Conservation (phyloP, 2,888 invertebrate species). For the Amblyteles armatorius region DNA sequence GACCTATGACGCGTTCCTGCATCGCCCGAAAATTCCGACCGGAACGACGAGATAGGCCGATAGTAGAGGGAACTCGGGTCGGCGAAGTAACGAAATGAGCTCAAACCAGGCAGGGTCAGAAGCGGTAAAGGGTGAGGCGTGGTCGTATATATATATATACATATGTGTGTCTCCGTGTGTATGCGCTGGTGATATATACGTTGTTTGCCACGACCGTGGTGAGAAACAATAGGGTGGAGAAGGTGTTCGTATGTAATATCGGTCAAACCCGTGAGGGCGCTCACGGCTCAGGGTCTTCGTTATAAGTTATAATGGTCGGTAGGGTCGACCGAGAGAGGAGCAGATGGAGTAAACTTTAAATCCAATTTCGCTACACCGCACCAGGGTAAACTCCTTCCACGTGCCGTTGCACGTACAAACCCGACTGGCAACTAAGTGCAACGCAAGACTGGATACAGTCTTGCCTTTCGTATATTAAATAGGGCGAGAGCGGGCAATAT, state of each 20-base stretch:
- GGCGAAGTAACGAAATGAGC: slow-evolving; percentile 3
- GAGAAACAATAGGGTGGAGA: slow-evolving; percentile 17
- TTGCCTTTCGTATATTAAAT: slow-evolving; percentile 1
- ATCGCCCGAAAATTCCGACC: neutral
- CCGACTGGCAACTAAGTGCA: slow-evolving; percentile 26
- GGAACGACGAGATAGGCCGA: neutral
- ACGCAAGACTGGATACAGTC: neutral
- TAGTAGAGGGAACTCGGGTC: neutral
- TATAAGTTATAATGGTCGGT: slow-evolving; percentile 55
- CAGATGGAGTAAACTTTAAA: slow-evolving; percentile 68
- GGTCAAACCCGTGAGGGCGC: slow-evolving; percentile 42
- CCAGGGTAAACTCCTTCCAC: slow-evolving; percentile 52
- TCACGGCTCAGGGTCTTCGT: slow-evolving; percentile 46
- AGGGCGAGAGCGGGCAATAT: too few species aligned
- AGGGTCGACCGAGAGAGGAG: slow-evolving; percentile 35
- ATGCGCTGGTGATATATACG: neutral
- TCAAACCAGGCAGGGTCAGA: neutral
- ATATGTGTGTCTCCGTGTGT: neutral
- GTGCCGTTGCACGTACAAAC: slow-evolving; percentile 24
- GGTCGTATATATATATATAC: neutral
- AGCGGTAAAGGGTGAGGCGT: slow-evolving; percentile 15
- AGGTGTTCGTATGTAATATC: slow-evolving; percentile 37
- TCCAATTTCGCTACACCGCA: slow-evolving; percentile 66
- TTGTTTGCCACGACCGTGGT: neutral
- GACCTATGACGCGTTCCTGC: slow-evolving; percentile 6